These are phyloP conservation scores for Papilio elwesi DNA, from an alignment of 2,888 invertebrate genomes.

Conservation along the genomic window DNA sequence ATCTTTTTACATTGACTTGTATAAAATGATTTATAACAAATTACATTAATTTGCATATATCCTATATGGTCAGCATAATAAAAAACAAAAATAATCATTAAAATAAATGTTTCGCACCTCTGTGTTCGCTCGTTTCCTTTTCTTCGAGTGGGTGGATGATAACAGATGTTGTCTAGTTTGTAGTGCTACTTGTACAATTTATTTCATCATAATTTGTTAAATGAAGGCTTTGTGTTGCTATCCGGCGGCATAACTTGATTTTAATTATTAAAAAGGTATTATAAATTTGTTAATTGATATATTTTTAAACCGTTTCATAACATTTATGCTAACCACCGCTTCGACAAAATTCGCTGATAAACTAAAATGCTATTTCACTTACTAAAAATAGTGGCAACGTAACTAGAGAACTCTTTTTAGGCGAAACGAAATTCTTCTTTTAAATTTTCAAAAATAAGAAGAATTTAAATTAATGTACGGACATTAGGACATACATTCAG, in stretches of 20 bases:
- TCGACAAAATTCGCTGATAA: no score
- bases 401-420: no score
- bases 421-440: no score
- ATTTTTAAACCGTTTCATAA: no score
- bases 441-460: not conserved
- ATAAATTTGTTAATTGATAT: not conserved
- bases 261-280: not conserved
- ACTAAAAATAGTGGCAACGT: no score
- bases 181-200: conserved; percentile 30
- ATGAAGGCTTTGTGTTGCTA: not conserved
- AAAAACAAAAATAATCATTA: conserved; percentile 40
- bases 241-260: not conserved
- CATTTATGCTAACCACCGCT: no score
- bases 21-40: conserved; percentile 39
- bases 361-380: no score
- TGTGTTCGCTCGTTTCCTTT: conserved; percentile 16
- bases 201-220: conserved; percentile 20
- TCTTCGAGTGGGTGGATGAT: conserved; percentile 41
- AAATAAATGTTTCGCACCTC: conserved; percentile 45
- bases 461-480: not conserved
- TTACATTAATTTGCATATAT: conserved; percentile 44
- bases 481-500: no score
- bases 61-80: conserved; percentile 37
- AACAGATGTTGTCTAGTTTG: conserved; percentile 40
- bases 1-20: conserved; percentile 43